These are phyloP conservation scores for Dendrolimus houi DNA, from an alignment of 2,888 invertebrate species.

Conservation along the genomic window DNA sequence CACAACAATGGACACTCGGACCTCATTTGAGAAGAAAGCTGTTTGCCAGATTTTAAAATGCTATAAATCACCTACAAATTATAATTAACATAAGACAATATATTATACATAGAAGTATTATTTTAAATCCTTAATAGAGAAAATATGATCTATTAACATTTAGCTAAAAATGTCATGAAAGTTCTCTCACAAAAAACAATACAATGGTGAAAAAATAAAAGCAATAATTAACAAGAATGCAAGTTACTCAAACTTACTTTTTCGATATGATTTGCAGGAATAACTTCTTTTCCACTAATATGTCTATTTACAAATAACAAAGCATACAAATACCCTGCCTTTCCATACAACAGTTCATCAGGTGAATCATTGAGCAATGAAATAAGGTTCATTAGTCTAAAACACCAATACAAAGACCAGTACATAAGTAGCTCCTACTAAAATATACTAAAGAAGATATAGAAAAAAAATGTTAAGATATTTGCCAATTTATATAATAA, in stretches of 20 bases:
- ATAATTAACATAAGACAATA: slow-evolving; percentile 1
- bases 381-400: slow-evolving; percentile 75
- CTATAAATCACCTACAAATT: slow-evolving; percentile 75
- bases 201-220: too few species aligned
- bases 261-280: slow-evolving; percentile 76
- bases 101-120: not conserved
- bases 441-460: too few species aligned
- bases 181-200: too few species aligned
- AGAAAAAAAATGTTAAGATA: too few species aligned
- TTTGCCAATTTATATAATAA: too few species aligned
- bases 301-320: slow-evolving; percentile 84
- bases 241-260: slow-evolving; percentile 50
- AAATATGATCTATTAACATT: too few species aligned
- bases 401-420: slow-evolving; percentile 15
- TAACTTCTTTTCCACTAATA: slow-evolving; percentile 71
- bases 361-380: slow-evolving; percentile 77
- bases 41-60: slow-evolving; percentile 80
- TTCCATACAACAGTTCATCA: slow-evolving; percentile 91
- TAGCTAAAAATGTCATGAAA: too few species aligned
- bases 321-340: slow-evolving; percentile 88
- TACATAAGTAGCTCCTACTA: not conserved
- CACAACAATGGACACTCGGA: slow-evolving; percentile 84
- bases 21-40: slow-evolving; percentile 69
- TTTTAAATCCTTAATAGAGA: not conserved
- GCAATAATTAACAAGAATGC: too few species aligned